Percentiles rank a stretch among this genome's conserved stretches.
Conservation (phyloP, 1,140 invertebrate genomes). For the Cherax destructor region DNA sequence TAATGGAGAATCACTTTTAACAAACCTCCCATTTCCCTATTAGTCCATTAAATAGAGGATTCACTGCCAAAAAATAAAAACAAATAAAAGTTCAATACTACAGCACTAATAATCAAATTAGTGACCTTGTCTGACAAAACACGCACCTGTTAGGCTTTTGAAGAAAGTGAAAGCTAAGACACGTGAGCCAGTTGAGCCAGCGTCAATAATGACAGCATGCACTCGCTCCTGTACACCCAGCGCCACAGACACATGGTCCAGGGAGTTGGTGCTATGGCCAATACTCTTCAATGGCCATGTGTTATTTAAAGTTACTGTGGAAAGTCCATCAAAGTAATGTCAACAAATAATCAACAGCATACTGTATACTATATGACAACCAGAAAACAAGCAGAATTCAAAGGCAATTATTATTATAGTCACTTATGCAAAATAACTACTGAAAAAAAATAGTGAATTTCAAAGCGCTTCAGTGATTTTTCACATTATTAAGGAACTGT, state of each 20-base stretch:
- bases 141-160: constrained; percentile 81
- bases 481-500: too few species aligned
- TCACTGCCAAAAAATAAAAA: too few species aligned
- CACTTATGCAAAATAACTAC: too few species aligned
- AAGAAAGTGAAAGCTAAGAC: constrained; percentile 93
- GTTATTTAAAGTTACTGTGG: constrained; percentile 69
- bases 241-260: constrained; percentile 81
- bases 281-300: constrained; percentile 67
- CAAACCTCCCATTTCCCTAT: too few species aligned
- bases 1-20: too few species aligned
- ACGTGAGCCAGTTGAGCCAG: constrained; percentile 95
- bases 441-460: too few species aligned
- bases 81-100: too few species aligned
- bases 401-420: too few species aligned
- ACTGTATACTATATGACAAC: too few species aligned
- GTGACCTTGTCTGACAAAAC: constrained; percentile 18
- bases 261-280: constrained; percentile 71
- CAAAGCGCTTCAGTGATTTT: too few species aligned
- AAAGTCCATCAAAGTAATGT: neutral
- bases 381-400: too few species aligned
- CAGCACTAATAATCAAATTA: neutral
- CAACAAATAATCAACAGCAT: neutral
- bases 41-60: too few species aligned
- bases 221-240: constrained; percentile 84
- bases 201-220: constrained; percentile 96